Conservation (phyloP, 1,140 invertebrate species). For the Drosophila nebulosa region DNA sequence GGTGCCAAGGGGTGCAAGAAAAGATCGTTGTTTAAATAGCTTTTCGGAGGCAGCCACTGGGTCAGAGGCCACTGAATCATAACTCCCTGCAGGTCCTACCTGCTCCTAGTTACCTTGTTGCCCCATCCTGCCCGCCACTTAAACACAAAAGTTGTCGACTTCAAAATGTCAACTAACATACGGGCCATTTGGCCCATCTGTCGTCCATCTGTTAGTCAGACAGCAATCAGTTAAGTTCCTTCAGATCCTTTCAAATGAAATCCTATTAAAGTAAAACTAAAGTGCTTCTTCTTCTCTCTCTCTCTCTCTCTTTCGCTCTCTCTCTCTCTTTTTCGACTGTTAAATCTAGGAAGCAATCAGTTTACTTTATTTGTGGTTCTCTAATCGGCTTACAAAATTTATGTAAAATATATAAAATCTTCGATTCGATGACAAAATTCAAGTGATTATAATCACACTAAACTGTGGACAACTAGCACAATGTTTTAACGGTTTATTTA, state of each 20-base stretch:
- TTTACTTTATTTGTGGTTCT: too few relatives aligned
- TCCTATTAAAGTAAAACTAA: background rate
- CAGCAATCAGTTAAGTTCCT: background rate
- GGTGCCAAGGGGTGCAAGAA: background rate
- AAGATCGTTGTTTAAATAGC: background rate
- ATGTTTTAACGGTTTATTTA: too few relatives aligned
- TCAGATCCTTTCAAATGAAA: background rate
- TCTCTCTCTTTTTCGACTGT: background rate
- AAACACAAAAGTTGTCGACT: background rate
- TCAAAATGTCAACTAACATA: slow-evolving; percentile 22
- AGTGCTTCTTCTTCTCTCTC: background rate
- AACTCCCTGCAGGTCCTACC: slow-evolving; percentile 16
- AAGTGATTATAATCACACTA: too few relatives aligned
- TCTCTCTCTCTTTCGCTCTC: too few relatives aligned
- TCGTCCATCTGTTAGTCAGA: background rate
- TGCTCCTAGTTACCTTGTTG: slow-evolving; percentile 12
- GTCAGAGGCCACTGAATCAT: slow-evolving; percentile 7
- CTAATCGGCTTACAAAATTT: too few relatives aligned
- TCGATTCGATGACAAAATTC: too few relatives aligned
- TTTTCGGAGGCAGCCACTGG: background rate
- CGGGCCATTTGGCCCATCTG: background rate
- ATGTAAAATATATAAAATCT: too few relatives aligned
- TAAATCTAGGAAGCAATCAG: background rate
- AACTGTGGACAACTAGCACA: background rate
- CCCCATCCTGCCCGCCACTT: background rate